These are phyloP conservation scores for Drosophila pseudotalamancana DNA, from an alignment of 2,888 invertebrate genomes.

Conservation along the genomic window DNA sequence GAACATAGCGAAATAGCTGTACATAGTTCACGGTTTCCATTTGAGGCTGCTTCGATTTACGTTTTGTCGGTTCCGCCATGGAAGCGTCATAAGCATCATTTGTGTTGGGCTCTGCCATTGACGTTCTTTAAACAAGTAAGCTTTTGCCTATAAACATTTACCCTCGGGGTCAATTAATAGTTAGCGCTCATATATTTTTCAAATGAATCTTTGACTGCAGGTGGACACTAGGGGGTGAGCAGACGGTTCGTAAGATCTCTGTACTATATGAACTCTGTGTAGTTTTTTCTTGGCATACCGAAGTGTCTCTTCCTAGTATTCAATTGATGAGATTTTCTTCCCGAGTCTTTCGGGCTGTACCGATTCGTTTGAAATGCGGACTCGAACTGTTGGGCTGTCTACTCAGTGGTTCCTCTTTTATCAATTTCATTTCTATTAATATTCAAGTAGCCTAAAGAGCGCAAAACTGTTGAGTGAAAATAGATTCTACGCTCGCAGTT, in stretches of 20 bases:
- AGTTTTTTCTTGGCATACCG: constrained; percentile 14
- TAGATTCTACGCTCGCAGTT: constrained; percentile 17
- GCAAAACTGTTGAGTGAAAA: constrained; percentile 11
- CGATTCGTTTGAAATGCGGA: constrained; percentile 47
- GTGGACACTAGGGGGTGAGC: not conserved
- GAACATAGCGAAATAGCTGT: constrained; percentile 86
- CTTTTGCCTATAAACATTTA: constrained; percentile 56
- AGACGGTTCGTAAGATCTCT: not conserved
- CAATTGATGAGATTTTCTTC: constrained; percentile 1
- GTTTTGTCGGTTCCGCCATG: constrained; percentile 34
- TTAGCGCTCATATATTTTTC: constrained; percentile 39
- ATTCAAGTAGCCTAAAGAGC: constrained; percentile 45
- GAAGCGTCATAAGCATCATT: constrained; percentile 20
- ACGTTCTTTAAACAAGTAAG: constrained; percentile 21
- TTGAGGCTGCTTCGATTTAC: constrained; percentile 25
- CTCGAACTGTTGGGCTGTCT: constrained; percentile 46
- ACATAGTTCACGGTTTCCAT: constrained; percentile 60
- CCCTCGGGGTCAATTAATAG: constrained; percentile 70
- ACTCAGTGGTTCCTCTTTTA: constrained; percentile 52
- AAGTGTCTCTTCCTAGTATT: constrained; percentile 1
- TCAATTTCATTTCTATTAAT: constrained; percentile 56
- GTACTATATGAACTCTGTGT: not conserved
- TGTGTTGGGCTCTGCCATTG: constrained; percentile 31
- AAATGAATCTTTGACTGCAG: constrained; percentile 9
- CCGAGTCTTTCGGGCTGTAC: constrained; percentile 22